phyloP scores from a whole-genome alignment of 92 coral and sea anemone genomes.

The Montipora capitata region DNA sequence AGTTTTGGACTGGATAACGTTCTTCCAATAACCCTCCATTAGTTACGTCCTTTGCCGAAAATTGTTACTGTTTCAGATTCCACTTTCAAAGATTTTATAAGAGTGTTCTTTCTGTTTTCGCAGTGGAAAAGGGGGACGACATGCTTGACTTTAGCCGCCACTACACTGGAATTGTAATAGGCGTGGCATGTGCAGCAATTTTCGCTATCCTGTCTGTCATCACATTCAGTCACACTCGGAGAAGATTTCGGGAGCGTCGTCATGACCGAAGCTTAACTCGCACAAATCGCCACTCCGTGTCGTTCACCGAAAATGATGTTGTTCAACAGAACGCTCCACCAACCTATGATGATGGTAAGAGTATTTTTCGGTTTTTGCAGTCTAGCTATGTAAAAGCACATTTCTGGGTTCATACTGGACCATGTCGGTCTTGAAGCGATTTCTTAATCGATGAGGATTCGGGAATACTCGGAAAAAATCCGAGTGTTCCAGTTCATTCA shows the following conservation, averaged over 20 bases:
- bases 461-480: no score
- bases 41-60: no score
- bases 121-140: slow-evolving; percentile 10
- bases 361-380: background rate
- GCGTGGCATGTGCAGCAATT: slow-evolving; percentile 96
- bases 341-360: slow-evolving; percentile 90
- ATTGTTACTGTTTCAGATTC: no score
- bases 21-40: no score
- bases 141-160: slow-evolving; percentile 77
- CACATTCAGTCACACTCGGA: slow-evolving; percentile 89
- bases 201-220: slow-evolving; percentile 88
- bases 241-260: slow-evolving; percentile 73
- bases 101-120: no score
- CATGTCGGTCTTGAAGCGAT: no score
- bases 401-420: no score
- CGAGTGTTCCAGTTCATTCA: no score
- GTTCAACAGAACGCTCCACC: slow-evolving; percentile 91
- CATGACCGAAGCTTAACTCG: slow-evolving; percentile 41
- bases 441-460: no score
- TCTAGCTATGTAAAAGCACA: no score
- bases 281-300: slow-evolving; percentile 55
- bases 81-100: background rate
- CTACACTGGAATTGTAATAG: slow-evolving; percentile 96
- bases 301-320: slow-evolving; percentile 72
- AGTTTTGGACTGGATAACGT: no score